phyloP scores from a whole-genome alignment of 2,113 vertebrate species.

The Megalops atlanticus region DNA sequence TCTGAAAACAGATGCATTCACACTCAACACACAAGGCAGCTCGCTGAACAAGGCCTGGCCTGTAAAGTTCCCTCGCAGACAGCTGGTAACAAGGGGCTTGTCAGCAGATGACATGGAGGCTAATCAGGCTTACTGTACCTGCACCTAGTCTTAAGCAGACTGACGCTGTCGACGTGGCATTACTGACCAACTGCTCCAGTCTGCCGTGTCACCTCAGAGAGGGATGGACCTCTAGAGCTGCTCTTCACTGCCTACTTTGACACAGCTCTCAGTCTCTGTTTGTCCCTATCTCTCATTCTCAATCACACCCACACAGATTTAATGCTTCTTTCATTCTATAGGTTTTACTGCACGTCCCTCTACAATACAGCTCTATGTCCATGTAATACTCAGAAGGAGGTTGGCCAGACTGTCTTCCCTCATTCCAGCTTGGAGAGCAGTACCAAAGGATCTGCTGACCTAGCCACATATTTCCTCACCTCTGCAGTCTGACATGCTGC shows the following conservation, averaged over 20 bases:
- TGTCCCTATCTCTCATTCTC: too few relatives aligned
- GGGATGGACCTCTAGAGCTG: background rate
- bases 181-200: constrained; percentile 45
- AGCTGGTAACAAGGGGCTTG: background rate
- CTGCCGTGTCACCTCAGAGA: constrained; percentile 24
- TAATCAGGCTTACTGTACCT: constrained; percentile 34
- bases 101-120: constrained; percentile 34
- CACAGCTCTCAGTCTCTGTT: too few relatives aligned
- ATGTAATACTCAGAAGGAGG: too few relatives aligned
- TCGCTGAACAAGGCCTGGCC: background rate
- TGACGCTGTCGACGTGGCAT: constrained; percentile 14
- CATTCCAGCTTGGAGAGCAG: too few relatives aligned
- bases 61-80: background rate
- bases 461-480: too few relatives aligned
- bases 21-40: background rate
- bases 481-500: too few relatives aligned
- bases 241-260: background rate
- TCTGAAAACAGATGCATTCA: background rate
- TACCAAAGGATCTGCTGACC: too few relatives aligned
- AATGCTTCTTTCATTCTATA: too few relatives aligned
- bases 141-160: background rate
- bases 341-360: background rate
- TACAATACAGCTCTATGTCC: too few relatives aligned
- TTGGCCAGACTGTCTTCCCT: too few relatives aligned
- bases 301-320: too few relatives aligned